Conservation (phyloP, 2,888 invertebrate species). For the Nymphalis polychloros region DNA sequence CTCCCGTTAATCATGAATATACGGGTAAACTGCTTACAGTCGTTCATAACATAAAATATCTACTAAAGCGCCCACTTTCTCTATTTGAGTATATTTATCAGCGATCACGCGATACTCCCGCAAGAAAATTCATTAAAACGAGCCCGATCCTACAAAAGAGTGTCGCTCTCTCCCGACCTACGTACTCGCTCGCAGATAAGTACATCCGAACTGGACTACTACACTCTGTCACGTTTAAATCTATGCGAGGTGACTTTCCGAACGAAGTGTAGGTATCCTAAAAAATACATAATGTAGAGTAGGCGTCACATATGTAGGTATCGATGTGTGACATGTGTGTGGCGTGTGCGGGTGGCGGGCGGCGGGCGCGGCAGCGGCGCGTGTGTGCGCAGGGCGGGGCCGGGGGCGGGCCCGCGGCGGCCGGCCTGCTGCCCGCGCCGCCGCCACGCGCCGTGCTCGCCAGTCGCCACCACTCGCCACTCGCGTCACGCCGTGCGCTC, state of each 20-base stretch:
- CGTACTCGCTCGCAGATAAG: background rate
- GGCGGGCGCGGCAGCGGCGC: constrained; percentile 46
- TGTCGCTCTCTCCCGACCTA: constrained; percentile 28
- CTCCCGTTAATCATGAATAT: constrained; percentile 14
- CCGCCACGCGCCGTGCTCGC: constrained; percentile 40
- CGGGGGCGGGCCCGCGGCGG: constrained; percentile 67
- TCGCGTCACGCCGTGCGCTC: constrained; percentile 57
- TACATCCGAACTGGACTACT: background rate
- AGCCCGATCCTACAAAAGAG: constrained; percentile 24
- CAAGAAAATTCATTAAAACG: constrained; percentile 31
- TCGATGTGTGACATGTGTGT: constrained; percentile 64
- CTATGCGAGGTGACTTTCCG: background rate
- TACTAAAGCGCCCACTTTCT: constrained; percentile 21
- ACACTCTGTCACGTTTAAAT: background rate
- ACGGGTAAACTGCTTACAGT: constrained; percentile 3
- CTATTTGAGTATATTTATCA: constrained; percentile 31
- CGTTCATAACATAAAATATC: constrained; percentile 21
- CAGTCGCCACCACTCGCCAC: constrained; percentile 58
- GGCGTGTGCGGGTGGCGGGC: constrained; percentile 48
- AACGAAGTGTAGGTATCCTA: constrained; percentile 57
- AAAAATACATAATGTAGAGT: constrained; percentile 70
- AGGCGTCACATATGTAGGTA: constrained; percentile 78
- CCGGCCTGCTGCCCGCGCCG: constrained; percentile 54
- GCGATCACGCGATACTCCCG: constrained; percentile 32
- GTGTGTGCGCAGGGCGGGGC: constrained; percentile 64